Conservation (phyloP, 2,888 invertebrate species). For the Metellina segmentata region DNA sequence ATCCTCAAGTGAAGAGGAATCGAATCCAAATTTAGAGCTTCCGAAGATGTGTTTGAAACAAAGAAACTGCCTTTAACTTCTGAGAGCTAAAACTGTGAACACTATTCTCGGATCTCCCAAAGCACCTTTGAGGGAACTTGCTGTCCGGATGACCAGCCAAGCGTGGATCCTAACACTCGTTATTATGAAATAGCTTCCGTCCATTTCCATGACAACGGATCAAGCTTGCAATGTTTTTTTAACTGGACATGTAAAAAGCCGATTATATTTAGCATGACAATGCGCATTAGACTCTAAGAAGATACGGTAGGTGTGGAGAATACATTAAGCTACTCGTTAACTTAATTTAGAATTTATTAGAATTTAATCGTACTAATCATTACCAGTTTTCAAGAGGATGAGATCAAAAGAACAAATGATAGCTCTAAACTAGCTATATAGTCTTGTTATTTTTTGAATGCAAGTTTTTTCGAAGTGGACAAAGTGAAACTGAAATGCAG, state of each 20-base stretch:
- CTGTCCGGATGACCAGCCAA: constrained; percentile 61
- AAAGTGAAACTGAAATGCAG: too few species aligned
- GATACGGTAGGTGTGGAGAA: neutral
- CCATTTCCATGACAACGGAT: constrained; percentile 29
- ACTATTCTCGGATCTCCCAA: constrained; percentile 27
- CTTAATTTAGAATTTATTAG: neutral
- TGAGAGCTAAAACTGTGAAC: neutral
- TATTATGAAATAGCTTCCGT: constrained; percentile 59
- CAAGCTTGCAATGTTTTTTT: constrained; percentile 12
- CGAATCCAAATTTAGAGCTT: constrained; percentile 6
- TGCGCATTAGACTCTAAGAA: neutral
- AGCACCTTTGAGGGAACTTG: neutral
- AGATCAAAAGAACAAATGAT: too few species aligned
- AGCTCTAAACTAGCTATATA: too few species aligned
- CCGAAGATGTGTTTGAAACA: constrained; percentile 28
- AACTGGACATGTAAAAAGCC: neutral
- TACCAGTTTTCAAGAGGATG: too few species aligned
- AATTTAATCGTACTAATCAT: neutral
- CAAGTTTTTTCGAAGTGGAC: too few species aligned
- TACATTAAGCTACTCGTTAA: neutral
- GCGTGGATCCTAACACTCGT: constrained; percentile 44
- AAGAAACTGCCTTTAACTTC: constrained; percentile 34
- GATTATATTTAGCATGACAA: constrained; percentile 10
- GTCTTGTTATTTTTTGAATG: too few species aligned
- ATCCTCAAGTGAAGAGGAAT: neutral